These are phyloP conservation scores for Pelodytes ibericus DNA, from an alignment of 2,797 vertebrate genomes.

Conservation along the genomic window DNA sequence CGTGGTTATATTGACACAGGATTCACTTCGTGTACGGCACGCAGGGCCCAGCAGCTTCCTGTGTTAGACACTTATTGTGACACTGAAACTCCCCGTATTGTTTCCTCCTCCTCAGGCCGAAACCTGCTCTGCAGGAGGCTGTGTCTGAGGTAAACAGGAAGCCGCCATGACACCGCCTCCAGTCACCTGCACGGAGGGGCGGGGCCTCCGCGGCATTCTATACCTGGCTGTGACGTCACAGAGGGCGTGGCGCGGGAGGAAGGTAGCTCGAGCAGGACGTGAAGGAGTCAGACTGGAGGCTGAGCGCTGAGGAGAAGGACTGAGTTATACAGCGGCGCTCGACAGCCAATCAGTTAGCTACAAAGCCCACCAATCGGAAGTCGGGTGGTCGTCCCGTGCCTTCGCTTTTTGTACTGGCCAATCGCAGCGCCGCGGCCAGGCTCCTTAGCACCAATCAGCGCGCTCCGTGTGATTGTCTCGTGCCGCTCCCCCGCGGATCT, in stretches of 20 bases:
- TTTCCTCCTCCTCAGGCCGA: constrained; percentile 3
- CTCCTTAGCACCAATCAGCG: neutral
- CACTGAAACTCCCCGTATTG: constrained; percentile 14
- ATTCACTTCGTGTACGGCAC: too few species aligned
- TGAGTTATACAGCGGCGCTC: neutral
- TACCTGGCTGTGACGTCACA: constrained; percentile 8
- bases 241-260: neutral
- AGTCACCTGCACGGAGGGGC: neutral
- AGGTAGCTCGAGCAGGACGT: neutral
- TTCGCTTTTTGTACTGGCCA: neutral
- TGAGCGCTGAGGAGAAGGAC: neutral
- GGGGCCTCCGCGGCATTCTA: neutral
- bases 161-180: constrained; percentile 2
- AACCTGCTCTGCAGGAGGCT: constrained; percentile 12
- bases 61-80: too few species aligned
- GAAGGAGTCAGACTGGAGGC: neutral
- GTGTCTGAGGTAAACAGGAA: constrained; percentile 45
- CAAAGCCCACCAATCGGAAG: neutral
- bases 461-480: neutral
- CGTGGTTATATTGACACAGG: too few species aligned
- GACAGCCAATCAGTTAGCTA: neutral
- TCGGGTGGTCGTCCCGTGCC: neutral
- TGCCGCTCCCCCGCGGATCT: neutral
- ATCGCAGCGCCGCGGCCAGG: neutral
- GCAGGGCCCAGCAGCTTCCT: too few species aligned